phyloP scores from a whole-genome alignment of 1,140 invertebrate genomes.

The Heliothis virescens region DNA sequence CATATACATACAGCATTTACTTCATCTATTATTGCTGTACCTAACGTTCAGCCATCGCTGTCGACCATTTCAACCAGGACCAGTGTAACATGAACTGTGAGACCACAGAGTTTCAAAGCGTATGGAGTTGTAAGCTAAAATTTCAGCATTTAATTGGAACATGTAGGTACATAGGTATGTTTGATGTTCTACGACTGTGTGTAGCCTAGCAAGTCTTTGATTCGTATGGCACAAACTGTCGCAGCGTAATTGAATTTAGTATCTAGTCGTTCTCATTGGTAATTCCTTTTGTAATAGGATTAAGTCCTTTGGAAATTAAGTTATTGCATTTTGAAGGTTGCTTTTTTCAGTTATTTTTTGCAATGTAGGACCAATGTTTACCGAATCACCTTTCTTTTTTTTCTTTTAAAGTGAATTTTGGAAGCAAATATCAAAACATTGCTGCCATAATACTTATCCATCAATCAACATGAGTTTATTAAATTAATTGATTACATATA shows the following conservation, averaged over 20 bases:
- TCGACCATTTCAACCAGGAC: background rate
- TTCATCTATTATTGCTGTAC: background rate
- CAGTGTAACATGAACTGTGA: background rate
- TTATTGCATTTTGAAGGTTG: background rate
- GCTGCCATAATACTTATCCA: too few species aligned
- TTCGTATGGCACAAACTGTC: conserved; percentile 11
- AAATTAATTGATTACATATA: too few species aligned
- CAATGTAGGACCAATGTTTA: background rate
- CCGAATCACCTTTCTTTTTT: too few species aligned
- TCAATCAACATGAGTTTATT: too few species aligned
- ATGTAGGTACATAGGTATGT: background rate
- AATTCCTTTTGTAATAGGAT: conserved; percentile 9
- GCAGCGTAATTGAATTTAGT: conserved; percentile 18
- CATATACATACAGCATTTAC: background rate
- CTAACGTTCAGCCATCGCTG: background rate
- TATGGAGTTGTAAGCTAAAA: conserved; percentile 4
- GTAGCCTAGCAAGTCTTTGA: conserved; percentile 4
- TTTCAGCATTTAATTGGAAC: conserved; percentile 26
- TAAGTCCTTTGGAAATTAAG: conserved; percentile 5
- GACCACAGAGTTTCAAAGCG: background rate
- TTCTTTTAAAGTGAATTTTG: too few species aligned
- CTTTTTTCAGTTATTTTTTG: background rate
- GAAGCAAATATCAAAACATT: too few species aligned
- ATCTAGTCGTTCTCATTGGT: conserved; percentile 9
- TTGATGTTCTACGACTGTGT: background rate